phyloP scores from a whole-genome alignment of 2,113 vertebrate genomes.

The Anas platyrhynchos region DNA sequence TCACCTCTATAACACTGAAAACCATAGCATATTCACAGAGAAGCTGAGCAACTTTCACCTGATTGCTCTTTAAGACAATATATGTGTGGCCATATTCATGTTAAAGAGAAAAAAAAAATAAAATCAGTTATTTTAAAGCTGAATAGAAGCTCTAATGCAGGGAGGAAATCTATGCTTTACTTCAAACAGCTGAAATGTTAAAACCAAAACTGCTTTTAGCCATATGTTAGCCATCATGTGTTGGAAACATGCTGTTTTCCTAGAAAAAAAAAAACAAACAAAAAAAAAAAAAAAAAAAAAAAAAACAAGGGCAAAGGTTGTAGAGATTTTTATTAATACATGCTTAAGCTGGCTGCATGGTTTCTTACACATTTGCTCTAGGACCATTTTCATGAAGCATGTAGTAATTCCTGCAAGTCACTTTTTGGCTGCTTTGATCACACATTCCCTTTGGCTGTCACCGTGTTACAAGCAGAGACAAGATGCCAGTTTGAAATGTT shows the following conservation, averaged over 20 bases:
- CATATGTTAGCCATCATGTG: not conserved
- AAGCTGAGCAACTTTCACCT: not conserved
- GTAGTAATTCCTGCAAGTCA: not conserved
- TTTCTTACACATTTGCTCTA: accelerated
- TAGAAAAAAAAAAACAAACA: not conserved
- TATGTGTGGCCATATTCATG: not conserved
- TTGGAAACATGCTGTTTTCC: not conserved
- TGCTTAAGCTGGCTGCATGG: not conserved
- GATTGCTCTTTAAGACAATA: not conserved
- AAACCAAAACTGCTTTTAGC: not conserved
- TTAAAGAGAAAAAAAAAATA: not conserved
- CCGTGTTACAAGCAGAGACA: not conserved
- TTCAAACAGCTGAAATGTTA: not conserved
- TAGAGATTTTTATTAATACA: not conserved
- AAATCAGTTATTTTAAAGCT: not conserved
- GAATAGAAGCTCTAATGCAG: not conserved
- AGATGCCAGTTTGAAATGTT: not conserved
- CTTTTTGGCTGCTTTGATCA: not conserved
- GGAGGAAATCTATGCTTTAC: not conserved
- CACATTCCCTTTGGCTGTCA: not conserved
- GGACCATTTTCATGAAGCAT: not conserved
- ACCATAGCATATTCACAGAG: not conserved
- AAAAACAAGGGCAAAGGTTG: not conserved
- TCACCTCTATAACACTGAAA: not conserved
- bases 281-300: not conserved